Conservation (phyloP, 2,113 vertebrate genomes). For the Dasyurus viverrinus region DNA sequence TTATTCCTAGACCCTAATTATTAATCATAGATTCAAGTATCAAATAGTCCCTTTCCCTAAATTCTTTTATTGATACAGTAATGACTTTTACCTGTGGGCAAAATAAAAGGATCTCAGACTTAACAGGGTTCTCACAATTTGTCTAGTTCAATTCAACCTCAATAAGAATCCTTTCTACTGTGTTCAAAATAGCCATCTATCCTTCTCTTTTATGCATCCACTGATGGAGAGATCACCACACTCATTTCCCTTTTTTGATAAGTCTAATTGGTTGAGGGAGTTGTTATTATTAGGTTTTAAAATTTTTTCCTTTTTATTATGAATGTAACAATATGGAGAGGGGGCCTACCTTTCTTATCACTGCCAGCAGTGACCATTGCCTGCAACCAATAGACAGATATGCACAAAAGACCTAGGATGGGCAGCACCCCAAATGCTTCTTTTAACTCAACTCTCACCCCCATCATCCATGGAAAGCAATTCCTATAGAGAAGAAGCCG, state of each 20-base stretch:
- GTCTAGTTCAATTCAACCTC: neutral
- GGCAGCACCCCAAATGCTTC: neutral
- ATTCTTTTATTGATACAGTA: neutral
- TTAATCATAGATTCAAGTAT: neutral
- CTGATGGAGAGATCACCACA: neutral
- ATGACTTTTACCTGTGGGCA: neutral
- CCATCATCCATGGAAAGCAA: neutral
- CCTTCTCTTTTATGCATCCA: neutral
- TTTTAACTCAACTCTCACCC: neutral
- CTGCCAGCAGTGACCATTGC: neutral
- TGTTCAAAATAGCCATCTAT: neutral
- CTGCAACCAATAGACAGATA: neutral
- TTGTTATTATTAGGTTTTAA: neutral
- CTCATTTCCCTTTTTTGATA: neutral
- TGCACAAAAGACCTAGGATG: neutral
- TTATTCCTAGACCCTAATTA: neutral
- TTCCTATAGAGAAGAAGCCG: neutral
- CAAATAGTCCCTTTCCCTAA: neutral
- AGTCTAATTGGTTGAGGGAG: neutral
- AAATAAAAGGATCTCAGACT: neutral
- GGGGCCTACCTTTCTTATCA: neutral
- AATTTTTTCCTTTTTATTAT: neutral
- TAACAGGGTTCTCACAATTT: neutral
- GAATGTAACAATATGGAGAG: neutral
- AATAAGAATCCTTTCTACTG: neutral